A percentile compares a stretch with the other conserved stretches of the same genome.
Conservation (phyloP, 53 echinoderm and acorn worm species). For the Astropecten irregularis region DNA sequence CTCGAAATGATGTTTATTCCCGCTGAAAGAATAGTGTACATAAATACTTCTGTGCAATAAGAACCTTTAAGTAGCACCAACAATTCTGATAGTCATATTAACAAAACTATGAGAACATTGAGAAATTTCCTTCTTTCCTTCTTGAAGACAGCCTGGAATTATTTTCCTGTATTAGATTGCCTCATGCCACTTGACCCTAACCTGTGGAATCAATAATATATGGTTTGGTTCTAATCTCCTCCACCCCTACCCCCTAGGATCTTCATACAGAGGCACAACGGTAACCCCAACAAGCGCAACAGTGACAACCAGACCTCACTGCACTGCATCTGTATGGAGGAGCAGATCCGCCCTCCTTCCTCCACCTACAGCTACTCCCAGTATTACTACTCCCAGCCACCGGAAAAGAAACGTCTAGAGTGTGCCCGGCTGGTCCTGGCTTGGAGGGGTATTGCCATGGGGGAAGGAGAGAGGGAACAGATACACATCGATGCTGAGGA, state of each 20-base stretch:
- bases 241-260: slow-evolving; percentile 4
- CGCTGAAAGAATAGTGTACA: too few relatives aligned
- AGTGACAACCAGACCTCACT: slow-evolving; percentile 86
- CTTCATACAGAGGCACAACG: slow-evolving; percentile 74
- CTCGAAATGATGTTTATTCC: too few relatives aligned
- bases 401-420: slow-evolving; percentile 83
- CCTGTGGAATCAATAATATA: too few relatives aligned
- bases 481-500: slow-evolving; percentile 88
- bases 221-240: too few relatives aligned
- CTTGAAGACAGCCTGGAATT: too few relatives aligned
- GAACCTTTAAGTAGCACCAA: too few relatives aligned
- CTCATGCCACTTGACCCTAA: too few relatives aligned
- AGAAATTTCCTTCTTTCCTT: too few relatives aligned
- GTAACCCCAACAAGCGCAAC: slow-evolving; percentile 95
- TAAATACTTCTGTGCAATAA: too few relatives aligned
- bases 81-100: too few relatives aligned
- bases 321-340: slow-evolving; percentile 91
- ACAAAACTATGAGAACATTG: too few relatives aligned
- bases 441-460: slow-evolving; percentile 81
- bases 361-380: slow-evolving; percentile 79
- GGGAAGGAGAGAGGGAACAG: slow-evolving; percentile 83
- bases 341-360: slow-evolving; percentile 74
- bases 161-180: too few relatives aligned
- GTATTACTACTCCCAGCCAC: slow-evolving; percentile 91
- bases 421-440: slow-evolving; percentile 83